phyloP scores from a whole-genome alignment of 2,797 vertebrate genomes.

The Ataeniobius toweri region DNA sequence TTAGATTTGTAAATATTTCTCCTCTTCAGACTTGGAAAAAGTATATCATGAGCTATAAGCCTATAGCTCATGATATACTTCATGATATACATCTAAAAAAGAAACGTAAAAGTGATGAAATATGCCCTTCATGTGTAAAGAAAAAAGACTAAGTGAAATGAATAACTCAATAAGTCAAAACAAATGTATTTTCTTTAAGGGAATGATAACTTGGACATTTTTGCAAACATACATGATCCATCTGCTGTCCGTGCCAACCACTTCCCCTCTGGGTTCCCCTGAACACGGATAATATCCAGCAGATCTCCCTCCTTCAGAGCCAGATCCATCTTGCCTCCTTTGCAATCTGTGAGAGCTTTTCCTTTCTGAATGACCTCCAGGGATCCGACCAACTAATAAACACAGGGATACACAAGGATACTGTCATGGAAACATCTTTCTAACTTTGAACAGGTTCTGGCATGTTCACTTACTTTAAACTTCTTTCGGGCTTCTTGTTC shows the following conservation, averaged over 20 bases:
- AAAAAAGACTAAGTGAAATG: no score
- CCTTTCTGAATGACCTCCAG: constrained; percentile 85
- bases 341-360: constrained; percentile 79
- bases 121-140: not conserved
- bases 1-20: not conserved
- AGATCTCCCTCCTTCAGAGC: constrained; percentile 85
- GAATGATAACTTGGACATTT: not conserved
- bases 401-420: constrained; percentile 4
- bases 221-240: constrained; percentile 80
- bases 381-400: constrained; percentile 79
- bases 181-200: no score
- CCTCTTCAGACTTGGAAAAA: not conserved
- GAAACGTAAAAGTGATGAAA: not conserved
- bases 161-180: no score
- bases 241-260: constrained; percentile 87
- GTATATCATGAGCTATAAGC: not conserved
- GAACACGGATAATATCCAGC: constrained; percentile 88
- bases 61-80: not conserved
- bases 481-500: constrained; percentile 90
- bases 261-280: constrained; percentile 90
- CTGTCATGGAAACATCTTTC: not conserved
- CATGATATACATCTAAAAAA: no score
- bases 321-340: constrained; percentile 86
- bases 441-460: not conserved
- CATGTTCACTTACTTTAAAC: constrained; percentile 87